These are phyloP conservation scores for Adelognathus sp. DNA, from an alignment of 2,888 invertebrate species.

Conservation along the genomic window DNA sequence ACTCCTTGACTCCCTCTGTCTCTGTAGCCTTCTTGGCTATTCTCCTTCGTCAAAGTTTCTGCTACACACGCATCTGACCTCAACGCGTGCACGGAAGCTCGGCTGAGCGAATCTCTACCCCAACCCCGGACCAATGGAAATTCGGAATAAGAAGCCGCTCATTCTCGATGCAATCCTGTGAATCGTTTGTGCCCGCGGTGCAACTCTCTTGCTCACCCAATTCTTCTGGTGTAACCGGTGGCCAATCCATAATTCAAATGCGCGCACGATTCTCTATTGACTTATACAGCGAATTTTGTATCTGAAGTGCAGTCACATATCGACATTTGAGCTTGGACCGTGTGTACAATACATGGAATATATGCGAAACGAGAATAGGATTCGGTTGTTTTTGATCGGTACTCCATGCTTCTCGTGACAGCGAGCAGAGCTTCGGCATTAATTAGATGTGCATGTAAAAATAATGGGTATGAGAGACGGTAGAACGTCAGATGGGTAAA, in stretches of 20 bases:
- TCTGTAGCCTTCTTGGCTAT: conserved; percentile 5
- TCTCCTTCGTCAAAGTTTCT: conserved; percentile 9
- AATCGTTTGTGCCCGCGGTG: conserved; percentile 38
- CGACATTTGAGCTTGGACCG: not conserved
- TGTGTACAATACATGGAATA: not conserved
- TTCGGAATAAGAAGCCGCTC: conserved; percentile 65
- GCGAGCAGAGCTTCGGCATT: too few relatives aligned
- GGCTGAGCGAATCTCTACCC: conserved; percentile 40
- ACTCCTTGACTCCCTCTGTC: not conserved
- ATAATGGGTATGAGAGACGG: too few relatives aligned
- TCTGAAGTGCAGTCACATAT: not conserved
- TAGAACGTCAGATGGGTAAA: too few relatives aligned
- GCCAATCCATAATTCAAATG: conserved; percentile 57
- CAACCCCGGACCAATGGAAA: conserved; percentile 53
- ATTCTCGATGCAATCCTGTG: conserved; percentile 63
- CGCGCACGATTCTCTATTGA: conserved; percentile 12
- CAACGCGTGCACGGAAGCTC: conserved; percentile 49
- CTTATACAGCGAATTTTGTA: not conserved
- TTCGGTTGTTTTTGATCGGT: too few relatives aligned
- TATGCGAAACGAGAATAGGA: conserved; percentile 1
- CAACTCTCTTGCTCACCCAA: conserved; percentile 24
- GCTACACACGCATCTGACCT: conserved; percentile 29
- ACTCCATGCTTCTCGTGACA: too few relatives aligned
- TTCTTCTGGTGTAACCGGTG: conserved; percentile 50
- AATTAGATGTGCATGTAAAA: too few relatives aligned